Conservation (phyloP, 2,888 invertebrate genomes). For the Hipparchia semele region DNA sequence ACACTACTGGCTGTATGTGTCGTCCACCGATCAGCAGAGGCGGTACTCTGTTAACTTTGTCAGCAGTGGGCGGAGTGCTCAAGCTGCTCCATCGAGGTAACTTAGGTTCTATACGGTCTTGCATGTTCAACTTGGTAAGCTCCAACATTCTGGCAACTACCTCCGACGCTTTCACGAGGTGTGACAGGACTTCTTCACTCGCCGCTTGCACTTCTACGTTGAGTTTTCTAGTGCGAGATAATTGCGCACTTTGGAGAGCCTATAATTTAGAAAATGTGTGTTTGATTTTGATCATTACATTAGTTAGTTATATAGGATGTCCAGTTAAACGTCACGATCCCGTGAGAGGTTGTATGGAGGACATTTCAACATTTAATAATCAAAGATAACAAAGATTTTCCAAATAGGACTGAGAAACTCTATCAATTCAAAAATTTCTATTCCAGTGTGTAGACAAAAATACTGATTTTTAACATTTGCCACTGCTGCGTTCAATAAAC, state of each 20-base stretch:
- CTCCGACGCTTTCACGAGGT: slow-evolving; percentile 66
- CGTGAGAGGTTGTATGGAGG: no score
- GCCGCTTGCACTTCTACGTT: slow-evolving; percentile 62
- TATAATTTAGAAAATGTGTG: slow-evolving; percentile 36
- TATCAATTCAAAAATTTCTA: no score
- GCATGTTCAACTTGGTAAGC: slow-evolving; percentile 57
- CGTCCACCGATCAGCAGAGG: slow-evolving; percentile 70
- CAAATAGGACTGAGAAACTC: no score
- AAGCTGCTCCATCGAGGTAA: slow-evolving; percentile 65
- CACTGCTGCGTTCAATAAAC: no score
- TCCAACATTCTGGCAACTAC: slow-evolving; percentile 63
- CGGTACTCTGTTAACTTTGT: slow-evolving; percentile 66
- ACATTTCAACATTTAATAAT: no score
- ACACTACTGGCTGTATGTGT: slow-evolving; percentile 72
- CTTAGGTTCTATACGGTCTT: slow-evolving; percentile 55
- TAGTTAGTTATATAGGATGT: no score
- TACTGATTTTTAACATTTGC: no score
- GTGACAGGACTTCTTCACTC: slow-evolving; percentile 62
- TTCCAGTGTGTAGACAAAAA: no score
- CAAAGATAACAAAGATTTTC: no score
- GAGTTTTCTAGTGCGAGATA: slow-evolving; percentile 57
- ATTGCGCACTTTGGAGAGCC: slow-evolving; percentile 65
- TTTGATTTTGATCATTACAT: no score
- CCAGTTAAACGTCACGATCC: no score
- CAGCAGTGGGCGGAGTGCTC: slow-evolving; percentile 57